Evolutionary conservation across 64 coral and sea anemone genomes (phyloP), one percentile per base, ranked within the genome.

Genomic region (Anthopleura sola): DNA sequence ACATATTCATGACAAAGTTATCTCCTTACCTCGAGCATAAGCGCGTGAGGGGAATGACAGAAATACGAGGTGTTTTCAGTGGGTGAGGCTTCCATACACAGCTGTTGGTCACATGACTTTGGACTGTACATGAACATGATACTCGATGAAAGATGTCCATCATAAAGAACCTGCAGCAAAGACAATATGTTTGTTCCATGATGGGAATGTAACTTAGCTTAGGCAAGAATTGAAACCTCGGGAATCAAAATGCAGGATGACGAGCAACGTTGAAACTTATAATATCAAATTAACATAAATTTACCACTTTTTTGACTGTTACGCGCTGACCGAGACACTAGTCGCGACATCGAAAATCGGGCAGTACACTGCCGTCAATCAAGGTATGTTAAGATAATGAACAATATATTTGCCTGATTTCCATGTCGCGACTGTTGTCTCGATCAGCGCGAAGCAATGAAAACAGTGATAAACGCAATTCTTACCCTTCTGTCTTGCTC

Each of bases 81-180:
- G 14, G 97, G 97, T 0, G 97, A 99, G 19, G 97, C 93, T 81
- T 99, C 97, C 77, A 99, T 88, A 68, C 97, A 99, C 31, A 99
- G 36, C 82, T 99, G 97, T 6, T 79, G 88, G 51, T 99, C 93
- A 88, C 97, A 99, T 1, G 97, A 93, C 74, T 95, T 99, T 24
- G 97, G 97, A 68, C 90, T 99, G 81, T 99, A 99, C 90, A 92
- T 95, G 78, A 99, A 99, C 97, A 99, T 95, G 38, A 99, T 99
- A 3, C 47, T 76, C 19, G 97, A 81, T 20, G 97, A 75, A 18
- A 99, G 74, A 55, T 92, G 90, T 23, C 97, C 92, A 32, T 99
- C 97, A 84, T 99, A 99, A 18, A 99, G 66, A 39, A 84, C 84
- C 97, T 99, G 47, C 18, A 77, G n/a, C 50, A 28, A 69, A 54